Conservation (phyloP, 2,113 vertebrate species). For the Trogon melanurus region DNA sequence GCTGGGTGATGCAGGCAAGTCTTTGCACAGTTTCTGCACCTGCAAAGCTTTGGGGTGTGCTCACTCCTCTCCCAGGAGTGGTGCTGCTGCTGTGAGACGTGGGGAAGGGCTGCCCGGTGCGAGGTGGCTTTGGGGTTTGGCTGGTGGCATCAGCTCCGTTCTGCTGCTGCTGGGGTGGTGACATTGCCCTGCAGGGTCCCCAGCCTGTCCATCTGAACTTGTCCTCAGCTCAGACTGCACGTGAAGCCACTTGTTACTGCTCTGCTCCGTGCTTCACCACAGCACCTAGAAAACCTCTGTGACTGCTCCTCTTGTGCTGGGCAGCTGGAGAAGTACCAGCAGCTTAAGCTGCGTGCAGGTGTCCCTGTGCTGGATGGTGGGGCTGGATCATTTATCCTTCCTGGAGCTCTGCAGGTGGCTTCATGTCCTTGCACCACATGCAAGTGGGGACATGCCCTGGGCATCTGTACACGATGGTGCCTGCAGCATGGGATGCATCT, state of each 20-base stretch:
- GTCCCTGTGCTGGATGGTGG: background rate
- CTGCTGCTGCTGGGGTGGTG: background rate
- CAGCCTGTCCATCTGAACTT: background rate
- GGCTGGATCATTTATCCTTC: background rate
- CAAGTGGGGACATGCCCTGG: background rate
- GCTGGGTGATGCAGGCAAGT: background rate
- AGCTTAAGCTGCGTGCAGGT: background rate
- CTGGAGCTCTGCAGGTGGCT: background rate
- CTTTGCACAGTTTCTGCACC: background rate
- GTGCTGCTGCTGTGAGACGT: fast-evolving
- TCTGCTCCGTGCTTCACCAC: background rate
- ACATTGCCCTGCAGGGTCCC: background rate
- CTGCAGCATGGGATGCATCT: background rate
- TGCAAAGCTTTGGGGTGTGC: background rate
- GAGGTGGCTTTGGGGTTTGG: background rate
- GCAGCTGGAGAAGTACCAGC: background rate
- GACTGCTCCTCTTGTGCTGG: fast-evolving
- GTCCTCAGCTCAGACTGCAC: background rate
- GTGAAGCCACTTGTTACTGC: background rate
- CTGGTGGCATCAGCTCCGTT: background rate
- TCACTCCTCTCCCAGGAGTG: background rate
- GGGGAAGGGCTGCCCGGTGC: background rate
- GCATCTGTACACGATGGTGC: background rate
- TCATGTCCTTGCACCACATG: background rate
- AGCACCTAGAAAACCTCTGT: background rate